Conservation (phyloP, 1,140 invertebrate genomes). For the Polypedilum pembai region DNA sequence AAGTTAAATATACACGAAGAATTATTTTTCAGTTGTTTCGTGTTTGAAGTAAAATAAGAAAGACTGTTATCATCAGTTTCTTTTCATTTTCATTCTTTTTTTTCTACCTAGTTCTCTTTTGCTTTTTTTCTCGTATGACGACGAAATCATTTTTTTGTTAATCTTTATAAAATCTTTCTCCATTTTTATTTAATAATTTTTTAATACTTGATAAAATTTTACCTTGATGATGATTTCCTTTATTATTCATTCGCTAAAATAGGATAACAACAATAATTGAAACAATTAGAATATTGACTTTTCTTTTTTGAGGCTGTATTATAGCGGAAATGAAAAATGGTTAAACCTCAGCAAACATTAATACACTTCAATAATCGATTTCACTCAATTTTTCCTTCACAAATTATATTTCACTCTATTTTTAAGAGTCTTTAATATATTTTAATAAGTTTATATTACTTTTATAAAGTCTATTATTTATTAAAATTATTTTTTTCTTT, state of each 20-base stretch:
- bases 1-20: neutral
- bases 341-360: slow-evolving; percentile 1
- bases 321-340: neutral
- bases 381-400: neutral
- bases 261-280: neutral
- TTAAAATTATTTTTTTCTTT: no score
- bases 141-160: neutral
- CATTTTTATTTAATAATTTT: neutral
- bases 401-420: slow-evolving; percentile 2
- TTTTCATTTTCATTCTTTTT: neutral
- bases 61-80: slow-evolving; percentile 4
- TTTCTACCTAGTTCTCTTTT: neutral
- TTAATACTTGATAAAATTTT: neutral
- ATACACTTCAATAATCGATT: neutral
- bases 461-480: neutral
- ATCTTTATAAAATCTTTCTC: neutral
- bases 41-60: neutral
- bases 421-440: neutral
- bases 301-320: neutral
- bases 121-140: neutral
- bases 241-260: slow-evolving; percentile 22
- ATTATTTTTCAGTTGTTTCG: neutral
- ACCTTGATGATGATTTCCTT: slow-evolving; percentile 24
- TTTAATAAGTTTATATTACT: neutral
- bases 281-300: neutral